These are phyloP conservation scores for Dendrolimus kikuchii DNA, from an alignment of 1,140 invertebrate species.

Conservation along the genomic window DNA sequence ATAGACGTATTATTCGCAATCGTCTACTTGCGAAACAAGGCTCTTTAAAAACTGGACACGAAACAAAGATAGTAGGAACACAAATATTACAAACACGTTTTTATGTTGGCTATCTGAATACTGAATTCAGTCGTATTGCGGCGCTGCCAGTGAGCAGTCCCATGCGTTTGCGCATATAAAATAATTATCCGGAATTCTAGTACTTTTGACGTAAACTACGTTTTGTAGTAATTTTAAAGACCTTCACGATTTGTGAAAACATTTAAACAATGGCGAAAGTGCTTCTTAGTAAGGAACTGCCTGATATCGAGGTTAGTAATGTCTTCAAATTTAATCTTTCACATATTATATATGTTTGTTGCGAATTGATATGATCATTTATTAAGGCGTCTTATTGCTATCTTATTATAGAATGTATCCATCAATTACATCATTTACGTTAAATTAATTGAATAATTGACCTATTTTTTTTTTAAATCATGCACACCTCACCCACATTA, in stretches of 20 bases:
- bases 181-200: neutral
- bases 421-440: no score
- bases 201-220: neutral
- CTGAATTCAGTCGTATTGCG: constrained; percentile 39
- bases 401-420: no score
- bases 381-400: no score
- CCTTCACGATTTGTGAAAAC: neutral
- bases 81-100: no score
- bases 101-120: neutral
- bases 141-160: constrained; percentile 65
- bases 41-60: neutral
- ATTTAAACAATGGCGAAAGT: constrained; percentile 54
- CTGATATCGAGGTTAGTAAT: constrained; percentile 79
- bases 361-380: neutral
- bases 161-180: constrained; percentile 26
- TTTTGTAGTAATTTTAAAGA: neutral
- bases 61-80: constrained; percentile 3
- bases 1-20: no score
- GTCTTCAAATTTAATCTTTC: constrained; percentile 4
- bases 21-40: neutral
- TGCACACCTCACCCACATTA: no score
- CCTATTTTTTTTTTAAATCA: no score
- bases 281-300: constrained; percentile 76
- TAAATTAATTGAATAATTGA: no score
- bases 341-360: constrained; percentile 5